These are phyloP conservation scores for Tetramorium alpestre DNA, from an alignment of 1,140 invertebrate species.

Conservation along the genomic window DNA sequence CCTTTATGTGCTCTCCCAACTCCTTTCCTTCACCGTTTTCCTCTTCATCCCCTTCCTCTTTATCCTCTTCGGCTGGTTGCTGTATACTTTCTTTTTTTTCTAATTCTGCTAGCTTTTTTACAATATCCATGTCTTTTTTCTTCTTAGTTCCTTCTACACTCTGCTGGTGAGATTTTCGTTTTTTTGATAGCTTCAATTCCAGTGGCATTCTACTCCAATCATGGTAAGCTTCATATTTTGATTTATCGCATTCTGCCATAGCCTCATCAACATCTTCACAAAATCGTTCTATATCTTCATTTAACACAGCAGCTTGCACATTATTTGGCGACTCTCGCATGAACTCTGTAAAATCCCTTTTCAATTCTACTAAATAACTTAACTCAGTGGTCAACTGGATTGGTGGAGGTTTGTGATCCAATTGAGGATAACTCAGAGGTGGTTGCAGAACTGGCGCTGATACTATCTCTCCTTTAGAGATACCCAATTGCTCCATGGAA, in stretches of 20 bases:
- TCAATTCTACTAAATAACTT: conserved; percentile 87
- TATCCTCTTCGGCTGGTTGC: conserved; percentile 83
- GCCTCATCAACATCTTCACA: conserved; percentile 88
- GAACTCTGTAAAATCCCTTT: conserved; percentile 87
- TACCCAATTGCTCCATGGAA: conserved; percentile 88
- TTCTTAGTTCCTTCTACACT: conserved; percentile 62
- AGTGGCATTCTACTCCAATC: conserved; percentile 87
- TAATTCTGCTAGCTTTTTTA: conserved; percentile 87
- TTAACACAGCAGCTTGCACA: conserved; percentile 83
- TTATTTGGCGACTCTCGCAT: conserved; percentile 86
- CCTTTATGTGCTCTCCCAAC: conserved; percentile 87
- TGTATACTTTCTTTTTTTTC: conserved; percentile 86
- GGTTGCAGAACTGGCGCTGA: conserved; percentile 88
- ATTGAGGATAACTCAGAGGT: conserved; percentile 89
- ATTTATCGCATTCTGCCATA: conserved; percentile 75
- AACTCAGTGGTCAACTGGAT: conserved; percentile 83
- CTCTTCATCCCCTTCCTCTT: conserved; percentile 86
- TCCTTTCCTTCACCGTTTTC: conserved; percentile 87
- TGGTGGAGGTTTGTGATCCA: conserved; percentile 88
- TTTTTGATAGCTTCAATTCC: conserved; percentile 85
- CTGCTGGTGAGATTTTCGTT: conserved; percentile 77
- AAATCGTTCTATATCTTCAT: conserved; percentile 88
- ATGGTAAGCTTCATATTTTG: conserved; percentile 82
- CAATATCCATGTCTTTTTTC: conserved; percentile 80
- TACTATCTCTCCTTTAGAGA: conserved; percentile 87